Conservation (phyloP, 2,888 invertebrate genomes). For the Polietes domitor region DNA sequence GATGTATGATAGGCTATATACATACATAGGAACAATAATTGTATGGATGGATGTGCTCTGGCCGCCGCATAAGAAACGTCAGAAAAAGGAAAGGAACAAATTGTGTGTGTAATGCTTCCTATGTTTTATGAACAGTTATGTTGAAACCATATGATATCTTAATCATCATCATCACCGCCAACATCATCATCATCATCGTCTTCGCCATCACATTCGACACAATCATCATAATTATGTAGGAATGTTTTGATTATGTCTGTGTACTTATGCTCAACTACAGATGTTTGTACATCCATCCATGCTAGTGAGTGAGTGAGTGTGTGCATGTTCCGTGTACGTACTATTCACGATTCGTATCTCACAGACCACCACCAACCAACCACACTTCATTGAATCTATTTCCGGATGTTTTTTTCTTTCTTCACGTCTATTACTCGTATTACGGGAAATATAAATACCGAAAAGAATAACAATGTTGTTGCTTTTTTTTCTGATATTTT, state of each 20-base stretch:
- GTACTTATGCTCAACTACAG: constrained; percentile 7
- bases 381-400: constrained; percentile 36
- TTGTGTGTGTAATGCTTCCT: constrained; percentile 33
- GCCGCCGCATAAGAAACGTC: background rate
- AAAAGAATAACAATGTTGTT: constrained; percentile 13
- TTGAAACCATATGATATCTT: constrained; percentile 48
- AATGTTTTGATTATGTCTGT: constrained; percentile 10
- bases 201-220: too few species aligned
- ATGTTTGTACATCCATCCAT: constrained; percentile 19
- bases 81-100: constrained; percentile 10
- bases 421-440: constrained; percentile 12
- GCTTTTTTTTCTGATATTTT: too few species aligned
- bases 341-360: background rate
- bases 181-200: background rate
- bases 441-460: constrained; percentile 30
- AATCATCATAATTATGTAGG: constrained; percentile 6
- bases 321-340: constrained; percentile 3
- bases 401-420: constrained; percentile 27
- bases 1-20: background rate
- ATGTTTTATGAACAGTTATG: constrained; percentile 41
- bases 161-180: background rate
- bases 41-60: background rate
- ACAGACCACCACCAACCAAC: too few species aligned
- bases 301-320: too few species aligned
- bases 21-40: constrained; percentile 6